Conservation (phyloP, 2,113 vertebrate genomes). For the Dipodomys ordii region DNA sequence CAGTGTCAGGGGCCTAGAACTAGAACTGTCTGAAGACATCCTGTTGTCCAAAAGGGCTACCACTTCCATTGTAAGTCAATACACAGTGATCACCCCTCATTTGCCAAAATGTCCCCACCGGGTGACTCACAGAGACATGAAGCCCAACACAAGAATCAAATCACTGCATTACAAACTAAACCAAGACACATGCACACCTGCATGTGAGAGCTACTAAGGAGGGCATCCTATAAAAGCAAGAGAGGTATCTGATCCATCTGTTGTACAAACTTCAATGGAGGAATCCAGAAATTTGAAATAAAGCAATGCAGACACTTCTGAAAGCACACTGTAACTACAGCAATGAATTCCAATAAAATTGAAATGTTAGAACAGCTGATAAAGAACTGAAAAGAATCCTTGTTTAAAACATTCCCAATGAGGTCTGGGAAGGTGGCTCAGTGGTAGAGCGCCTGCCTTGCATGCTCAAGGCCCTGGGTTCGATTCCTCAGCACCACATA, state of each 20-base stretch:
- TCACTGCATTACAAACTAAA: background rate
- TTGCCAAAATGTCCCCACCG: background rate
- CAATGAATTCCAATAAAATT: background rate
- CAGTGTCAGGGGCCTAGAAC: background rate
- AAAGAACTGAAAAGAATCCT: background rate
- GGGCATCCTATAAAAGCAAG: background rate
- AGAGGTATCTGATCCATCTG: background rate
- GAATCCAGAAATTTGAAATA: background rate
- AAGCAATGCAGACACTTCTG: background rate
- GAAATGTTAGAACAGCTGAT: background rate
- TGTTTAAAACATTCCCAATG: background rate
- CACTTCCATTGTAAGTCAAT: background rate
- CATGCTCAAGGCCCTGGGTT: too few species aligned
- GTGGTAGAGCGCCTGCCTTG: too few species aligned
- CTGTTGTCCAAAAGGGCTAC: accelerated
- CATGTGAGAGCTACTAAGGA: background rate
- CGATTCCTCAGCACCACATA: too few species aligned
- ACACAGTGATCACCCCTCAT: background rate
- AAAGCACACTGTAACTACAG: background rate
- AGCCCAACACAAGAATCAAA: background rate
- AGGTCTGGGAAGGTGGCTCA: too few species aligned
- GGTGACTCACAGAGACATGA: background rate
- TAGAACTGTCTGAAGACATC: background rate
- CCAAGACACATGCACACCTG: background rate
- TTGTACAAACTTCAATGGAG: background rate